These are phyloP conservation scores for Nasua narica DNA, from an alignment of 2,797 vertebrate genomes.

Conservation along the genomic window DNA sequence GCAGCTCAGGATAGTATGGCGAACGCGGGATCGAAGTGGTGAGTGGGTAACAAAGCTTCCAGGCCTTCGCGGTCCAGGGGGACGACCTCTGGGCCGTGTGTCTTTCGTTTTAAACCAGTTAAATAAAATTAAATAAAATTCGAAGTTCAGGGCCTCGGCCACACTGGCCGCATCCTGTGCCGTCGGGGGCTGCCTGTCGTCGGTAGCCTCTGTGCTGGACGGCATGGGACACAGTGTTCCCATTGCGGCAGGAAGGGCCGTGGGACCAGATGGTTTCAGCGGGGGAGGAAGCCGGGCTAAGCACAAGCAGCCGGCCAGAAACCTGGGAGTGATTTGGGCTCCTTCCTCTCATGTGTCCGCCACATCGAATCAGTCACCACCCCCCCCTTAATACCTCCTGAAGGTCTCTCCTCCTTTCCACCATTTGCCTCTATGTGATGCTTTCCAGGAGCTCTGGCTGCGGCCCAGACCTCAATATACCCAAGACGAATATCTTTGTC, in stretches of 20 bases:
- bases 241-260: rapidly evolving
- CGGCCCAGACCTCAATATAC: not conserved
- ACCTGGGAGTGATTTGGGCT: not conserved
- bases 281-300: rapidly evolving
- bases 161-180: rapidly evolving
- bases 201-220: rapidly evolving
- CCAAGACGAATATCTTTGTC: not conserved
- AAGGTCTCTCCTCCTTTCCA: not conserved
- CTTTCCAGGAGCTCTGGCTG: not conserved
- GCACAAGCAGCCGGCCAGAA: not conserved
- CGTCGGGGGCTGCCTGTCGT: rapidly evolving
- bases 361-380: not conserved
- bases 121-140: not conserved
- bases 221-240: not conserved
- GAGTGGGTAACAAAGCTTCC: rapidly evolving
- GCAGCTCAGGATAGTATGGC: rapidly evolving
- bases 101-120: not conserved
- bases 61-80: rapidly evolving
- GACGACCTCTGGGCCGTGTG: rapidly evolving
- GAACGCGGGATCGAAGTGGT: rapidly evolving
- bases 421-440: rapidly evolving
- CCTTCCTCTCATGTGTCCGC: not conserved
- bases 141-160: rapidly evolving
- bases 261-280: rapidly evolving
- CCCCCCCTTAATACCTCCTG: not conserved